Evolutionary conservation across 1,140 invertebrate species (phyloP), one percentile per base, ranked within the genome.

Genomic region (Ruditapes philippinarum): DNA sequence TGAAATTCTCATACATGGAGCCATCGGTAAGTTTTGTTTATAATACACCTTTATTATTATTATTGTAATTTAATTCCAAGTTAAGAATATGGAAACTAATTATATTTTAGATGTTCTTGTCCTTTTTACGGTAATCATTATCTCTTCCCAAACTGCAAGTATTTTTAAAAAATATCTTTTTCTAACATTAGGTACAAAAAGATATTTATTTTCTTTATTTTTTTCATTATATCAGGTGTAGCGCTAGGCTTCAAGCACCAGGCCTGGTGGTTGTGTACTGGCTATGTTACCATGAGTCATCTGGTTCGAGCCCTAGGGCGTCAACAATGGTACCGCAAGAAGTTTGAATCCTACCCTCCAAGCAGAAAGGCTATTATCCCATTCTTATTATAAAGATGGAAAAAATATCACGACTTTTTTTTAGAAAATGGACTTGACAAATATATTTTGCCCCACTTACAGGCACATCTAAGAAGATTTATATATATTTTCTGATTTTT

Each of bases 271-370:
- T 51, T 89, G 28, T 89, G 80, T 79, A 84, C 81, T 11, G 73
- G 70, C 1, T 84, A 80, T 57, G 60, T 85, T 9, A 22, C 74
- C 25, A 38, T 80, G 70, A 84, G 73, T 40, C 82, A 85, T 25
- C 62, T 73, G 0, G 88, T 89, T 9, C 80, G 88, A 57, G 88
- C 68, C 12, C 57, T 89, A 14, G 80, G 54, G 0, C 62, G 80
- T 28, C 80, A 83, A 36, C 68, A 79, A n/a, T 89, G 88, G 88
- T 89, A 89, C 73, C 12, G 65, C 28, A 89, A 89, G 40, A 84
- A 89, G 57, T 89, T 68, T 84, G 88, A 84, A 49, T 57, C 11
- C 36, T 33, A 49, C 2, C 82, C 80, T 19, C 4, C 68, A n/a
- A 65, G 86, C 0, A 45, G 79, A 22, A 81, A 74, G 38, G 78